phyloP scores from a whole-genome alignment of 2,888 invertebrate genomes.

The Spialia ferax region DNA sequence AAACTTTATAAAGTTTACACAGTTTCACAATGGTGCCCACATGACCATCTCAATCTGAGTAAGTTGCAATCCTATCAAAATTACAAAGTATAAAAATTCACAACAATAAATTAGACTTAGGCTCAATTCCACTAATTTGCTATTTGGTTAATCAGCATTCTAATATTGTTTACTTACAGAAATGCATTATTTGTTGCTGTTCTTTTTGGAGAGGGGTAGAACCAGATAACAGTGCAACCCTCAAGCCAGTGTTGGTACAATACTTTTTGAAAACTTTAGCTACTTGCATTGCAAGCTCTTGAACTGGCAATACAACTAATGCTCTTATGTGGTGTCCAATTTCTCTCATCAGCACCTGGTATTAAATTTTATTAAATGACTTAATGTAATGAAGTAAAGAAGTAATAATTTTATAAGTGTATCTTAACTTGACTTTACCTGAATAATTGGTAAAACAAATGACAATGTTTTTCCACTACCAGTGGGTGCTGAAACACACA shows the following conservation, averaged over 20 bases:
- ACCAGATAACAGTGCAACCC: slow-evolving; percentile 90
- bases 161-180: slow-evolving; percentile 61
- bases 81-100: too few relatives aligned
- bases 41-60: too few relatives aligned
- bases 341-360: slow-evolving; percentile 86
- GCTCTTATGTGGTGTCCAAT: slow-evolving; percentile 91
- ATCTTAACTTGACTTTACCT: slow-evolving; percentile 73
- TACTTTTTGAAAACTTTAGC: slow-evolving; percentile 93
- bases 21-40: too few relatives aligned
- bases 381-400: not conserved
- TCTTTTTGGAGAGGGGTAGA: slow-evolving; percentile 89
- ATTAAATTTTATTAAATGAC: not conserved
- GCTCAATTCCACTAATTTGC: too few relatives aligned
- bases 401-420: not conserved
- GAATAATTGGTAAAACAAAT: slow-evolving; percentile 96
- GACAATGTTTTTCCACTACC: slow-evolving; percentile 99
- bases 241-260: slow-evolving; percentile 88
- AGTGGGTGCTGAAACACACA: slow-evolving; percentile 98
- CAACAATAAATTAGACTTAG: too few relatives aligned
- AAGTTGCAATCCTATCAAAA: too few relatives aligned
- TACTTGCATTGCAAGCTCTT: slow-evolving; percentile 96
- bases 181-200: slow-evolving; percentile 88
- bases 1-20: too few relatives aligned
- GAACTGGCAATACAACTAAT: slow-evolving; percentile 96
- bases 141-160: too few relatives aligned